These are phyloP conservation scores for Peromyscus maniculatus DNA, from an alignment of 2,113 vertebrate species.

Conservation along the genomic window DNA sequence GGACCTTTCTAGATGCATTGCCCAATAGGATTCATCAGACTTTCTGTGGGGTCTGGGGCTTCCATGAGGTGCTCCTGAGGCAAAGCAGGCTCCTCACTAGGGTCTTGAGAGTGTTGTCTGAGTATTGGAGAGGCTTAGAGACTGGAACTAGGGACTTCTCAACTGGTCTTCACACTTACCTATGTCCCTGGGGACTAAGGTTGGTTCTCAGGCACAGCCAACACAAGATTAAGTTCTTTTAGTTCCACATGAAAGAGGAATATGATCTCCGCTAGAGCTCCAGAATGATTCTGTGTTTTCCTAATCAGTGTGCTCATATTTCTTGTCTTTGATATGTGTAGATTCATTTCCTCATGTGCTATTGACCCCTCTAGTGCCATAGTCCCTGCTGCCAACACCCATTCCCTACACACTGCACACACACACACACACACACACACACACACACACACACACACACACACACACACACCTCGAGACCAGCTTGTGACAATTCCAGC, in stretches of 20 bases:
- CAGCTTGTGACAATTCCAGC: constrained; percentile 34
- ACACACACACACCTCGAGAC: not conserved
- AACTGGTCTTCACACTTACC: not conserved
- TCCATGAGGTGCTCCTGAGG: no score
- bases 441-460: no score
- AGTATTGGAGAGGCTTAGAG: not conserved
- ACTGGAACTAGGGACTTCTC: not conserved
- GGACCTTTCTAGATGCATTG: not conserved
- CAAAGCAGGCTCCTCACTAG: not conserved
- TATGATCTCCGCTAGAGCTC: not conserved
- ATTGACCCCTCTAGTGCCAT: not conserved
- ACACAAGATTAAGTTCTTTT: constrained; percentile 33
- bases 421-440: not conserved
- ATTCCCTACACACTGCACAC: not conserved
- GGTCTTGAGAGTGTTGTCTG: not conserved
- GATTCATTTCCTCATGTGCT: constrained; percentile 40
- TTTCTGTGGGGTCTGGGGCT: not conserved
- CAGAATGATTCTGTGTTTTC: constrained; percentile 54
- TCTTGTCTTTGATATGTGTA: constrained; percentile 46
- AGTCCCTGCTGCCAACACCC: not conserved
- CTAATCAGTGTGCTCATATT: not conserved
- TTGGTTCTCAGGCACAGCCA: constrained; percentile 57
- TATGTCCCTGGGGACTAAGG: not conserved
- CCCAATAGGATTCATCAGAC: not conserved
- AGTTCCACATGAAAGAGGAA: constrained; percentile 69